Conservation (phyloP, 2,797 vertebrate species). For the Synanceia verrucosa region DNA sequence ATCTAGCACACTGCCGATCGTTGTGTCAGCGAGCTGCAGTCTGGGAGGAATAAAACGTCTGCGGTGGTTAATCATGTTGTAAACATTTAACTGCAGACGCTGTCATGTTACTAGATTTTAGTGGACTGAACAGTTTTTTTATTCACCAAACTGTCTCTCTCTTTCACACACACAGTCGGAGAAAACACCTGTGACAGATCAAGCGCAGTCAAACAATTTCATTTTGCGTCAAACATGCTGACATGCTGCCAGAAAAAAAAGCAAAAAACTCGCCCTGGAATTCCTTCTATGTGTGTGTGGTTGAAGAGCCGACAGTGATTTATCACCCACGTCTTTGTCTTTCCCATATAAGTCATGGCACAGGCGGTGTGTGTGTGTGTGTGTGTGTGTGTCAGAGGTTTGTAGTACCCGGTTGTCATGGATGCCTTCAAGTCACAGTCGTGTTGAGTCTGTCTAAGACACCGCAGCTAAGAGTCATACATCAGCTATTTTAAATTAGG, state of each 20-base stretch:
- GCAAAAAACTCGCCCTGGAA: slow-evolving; percentile 28
- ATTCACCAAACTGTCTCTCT: background rate
- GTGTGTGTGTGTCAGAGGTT: slow-evolving; percentile 35
- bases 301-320: slow-evolving; percentile 57
- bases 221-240: slow-evolving; percentile 63
- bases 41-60: slow-evolving; percentile 8
- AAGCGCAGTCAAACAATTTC: slow-evolving; percentile 67
- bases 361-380: slow-evolving; percentile 22
- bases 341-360: slow-evolving; percentile 72
- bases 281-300: slow-evolving; percentile 18
- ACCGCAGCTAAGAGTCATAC: slow-evolving; percentile 13
- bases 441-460: slow-evolving; percentile 10
- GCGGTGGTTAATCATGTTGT: slow-evolving; percentile 9
- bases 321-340: slow-evolving; percentile 66
- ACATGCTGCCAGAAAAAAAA: slow-evolving; percentile 32
- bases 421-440: slow-evolving; percentile 47
- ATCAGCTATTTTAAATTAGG: slow-evolving; percentile 10
- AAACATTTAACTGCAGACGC: slow-evolving; percentile 10
- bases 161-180: background rate
- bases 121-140: background rate
- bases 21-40: slow-evolving; percentile 31
- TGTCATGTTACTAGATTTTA: background rate
- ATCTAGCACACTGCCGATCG: slow-evolving; percentile 24
- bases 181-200: slow-evolving; percentile 69
- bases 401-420: slow-evolving; percentile 43